A percentile compares a stretch with the other conserved stretches of the same genome.
These are phyloP conservation scores for Tanaodytes sp. DNA, from an alignment of 2,888 invertebrate species.

Conservation along the genomic window DNA sequence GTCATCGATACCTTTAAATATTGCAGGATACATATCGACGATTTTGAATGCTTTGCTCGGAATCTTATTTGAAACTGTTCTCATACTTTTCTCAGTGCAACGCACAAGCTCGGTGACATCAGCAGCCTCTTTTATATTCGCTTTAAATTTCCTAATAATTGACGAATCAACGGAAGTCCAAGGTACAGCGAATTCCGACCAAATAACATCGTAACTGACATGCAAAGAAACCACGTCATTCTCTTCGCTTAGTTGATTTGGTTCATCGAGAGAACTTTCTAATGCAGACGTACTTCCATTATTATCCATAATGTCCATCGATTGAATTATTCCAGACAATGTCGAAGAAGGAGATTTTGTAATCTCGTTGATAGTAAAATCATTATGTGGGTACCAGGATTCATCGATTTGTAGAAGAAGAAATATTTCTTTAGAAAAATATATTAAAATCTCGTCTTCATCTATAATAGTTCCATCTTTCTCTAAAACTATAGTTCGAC, in stretches of 20 bases:
- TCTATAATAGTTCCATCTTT: slow-evolving; percentile 2
- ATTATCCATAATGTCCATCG: too few relatives aligned
- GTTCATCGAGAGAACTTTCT: too few relatives aligned
- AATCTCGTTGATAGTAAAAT: too few relatives aligned
- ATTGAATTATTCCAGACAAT: too few relatives aligned
- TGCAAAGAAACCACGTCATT: too few relatives aligned
- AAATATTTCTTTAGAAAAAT: background rate
- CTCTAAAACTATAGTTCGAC: background rate
- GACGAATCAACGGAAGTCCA: background rate
- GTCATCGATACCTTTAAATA: slow-evolving; percentile 4
- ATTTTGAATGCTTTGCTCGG: slow-evolving; percentile 10
- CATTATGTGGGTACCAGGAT: background rate
- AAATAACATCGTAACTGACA: background rate
- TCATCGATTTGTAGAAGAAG: background rate
- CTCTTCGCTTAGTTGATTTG: too few relatives aligned
- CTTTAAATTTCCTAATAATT: background rate
- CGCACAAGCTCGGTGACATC: too few relatives aligned
- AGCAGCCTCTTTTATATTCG: background rate
- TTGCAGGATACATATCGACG: slow-evolving; percentile 3
- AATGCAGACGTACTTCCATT: too few relatives aligned
- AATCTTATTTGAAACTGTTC: slow-evolving; percentile 2
- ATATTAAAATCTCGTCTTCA: background rate
- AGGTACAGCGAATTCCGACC: background rate
- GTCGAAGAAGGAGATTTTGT: background rate
- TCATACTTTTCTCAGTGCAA: too few relatives aligned